Conservation (phyloP, 2,888 invertebrate species). For the Oegoconia quadripuncta region DNA sequence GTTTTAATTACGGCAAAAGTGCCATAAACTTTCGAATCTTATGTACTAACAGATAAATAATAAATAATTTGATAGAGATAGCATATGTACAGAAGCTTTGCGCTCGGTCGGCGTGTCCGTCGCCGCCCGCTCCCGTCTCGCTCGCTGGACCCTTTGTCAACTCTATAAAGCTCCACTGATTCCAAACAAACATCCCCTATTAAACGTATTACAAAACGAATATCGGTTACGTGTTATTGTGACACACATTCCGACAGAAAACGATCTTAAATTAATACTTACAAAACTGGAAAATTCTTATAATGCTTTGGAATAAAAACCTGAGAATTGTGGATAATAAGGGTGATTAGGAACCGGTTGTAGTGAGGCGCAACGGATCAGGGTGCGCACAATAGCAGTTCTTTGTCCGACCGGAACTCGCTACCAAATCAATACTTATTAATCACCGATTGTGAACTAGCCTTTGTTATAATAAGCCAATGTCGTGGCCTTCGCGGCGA, state of each 20-base stretch:
- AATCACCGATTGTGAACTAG: constrained; percentile 59
- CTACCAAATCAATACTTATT: constrained; percentile 54
- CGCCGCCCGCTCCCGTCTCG: constrained; percentile 28
- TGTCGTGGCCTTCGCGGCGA: constrained; percentile 56
- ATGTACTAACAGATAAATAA: constrained; percentile 67
- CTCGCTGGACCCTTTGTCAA: neutral
- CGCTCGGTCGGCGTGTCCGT: constrained; percentile 36
- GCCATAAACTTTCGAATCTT: constrained; percentile 39
- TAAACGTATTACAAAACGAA: constrained; percentile 24
- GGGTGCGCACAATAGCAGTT: constrained; percentile 44
- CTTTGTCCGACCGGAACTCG: constrained; percentile 45
- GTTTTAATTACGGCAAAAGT: constrained; percentile 34
- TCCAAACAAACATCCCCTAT: constrained; percentile 55
- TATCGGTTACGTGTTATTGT: constrained; percentile 33
- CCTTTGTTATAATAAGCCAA: constrained; percentile 62
- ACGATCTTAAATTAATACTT: constrained; percentile 27
- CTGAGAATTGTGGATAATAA: constrained; percentile 43
- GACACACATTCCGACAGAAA: constrained; percentile 27
- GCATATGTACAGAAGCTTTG: constrained; percentile 75
- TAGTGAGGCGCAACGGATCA: constrained; percentile 41
- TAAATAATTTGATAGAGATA: constrained; percentile 70
- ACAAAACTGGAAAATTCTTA: constrained; percentile 33
- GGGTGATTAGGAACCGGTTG: constrained; percentile 57
- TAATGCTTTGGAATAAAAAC: constrained; percentile 37
- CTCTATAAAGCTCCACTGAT: constrained; percentile 35